phyloP scores from a whole-genome alignment of 1,140 invertebrate species.

The Euschistus heros region DNA sequence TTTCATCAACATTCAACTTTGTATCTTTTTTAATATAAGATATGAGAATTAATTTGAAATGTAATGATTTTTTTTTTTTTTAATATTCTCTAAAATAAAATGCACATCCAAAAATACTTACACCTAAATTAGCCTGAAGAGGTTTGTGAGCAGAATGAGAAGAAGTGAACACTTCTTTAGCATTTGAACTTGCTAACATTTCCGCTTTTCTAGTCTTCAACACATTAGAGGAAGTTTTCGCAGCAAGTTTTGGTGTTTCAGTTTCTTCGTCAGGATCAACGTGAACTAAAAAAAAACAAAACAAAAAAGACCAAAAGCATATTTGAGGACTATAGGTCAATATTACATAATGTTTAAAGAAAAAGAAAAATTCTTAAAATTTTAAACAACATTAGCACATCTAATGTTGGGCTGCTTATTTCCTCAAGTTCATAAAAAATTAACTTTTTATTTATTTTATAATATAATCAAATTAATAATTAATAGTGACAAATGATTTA shows the following conservation, averaged over 20 bases:
- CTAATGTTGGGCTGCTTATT: no score
- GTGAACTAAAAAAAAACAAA: background rate
- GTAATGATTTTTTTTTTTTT: background rate
- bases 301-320: no score
- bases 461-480: no score
- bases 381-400: no score
- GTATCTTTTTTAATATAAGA: no score
- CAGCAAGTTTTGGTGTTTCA: background rate
- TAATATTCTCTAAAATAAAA: background rate
- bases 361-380: background rate
- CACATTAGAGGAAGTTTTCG: conserved; percentile 23
- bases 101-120: conserved; percentile 13
- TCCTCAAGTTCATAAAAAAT: no score
- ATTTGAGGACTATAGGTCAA: no score
- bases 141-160: conserved; percentile 10
- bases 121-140: conserved; percentile 21
- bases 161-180: conserved; percentile 17
- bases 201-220: conserved; percentile 28
- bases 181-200: conserved; percentile 19
- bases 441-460: no score
- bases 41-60: no score
- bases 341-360: background rate
- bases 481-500: no score
- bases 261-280: conserved; percentile 17
- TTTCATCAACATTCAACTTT: no score